Percentiles rank a stretch among this genome's conserved stretches.
These are phyloP conservation scores for Trichopria drosophilae DNA, from an alignment of 2,888 invertebrate genomes.

Conservation along the genomic window DNA sequence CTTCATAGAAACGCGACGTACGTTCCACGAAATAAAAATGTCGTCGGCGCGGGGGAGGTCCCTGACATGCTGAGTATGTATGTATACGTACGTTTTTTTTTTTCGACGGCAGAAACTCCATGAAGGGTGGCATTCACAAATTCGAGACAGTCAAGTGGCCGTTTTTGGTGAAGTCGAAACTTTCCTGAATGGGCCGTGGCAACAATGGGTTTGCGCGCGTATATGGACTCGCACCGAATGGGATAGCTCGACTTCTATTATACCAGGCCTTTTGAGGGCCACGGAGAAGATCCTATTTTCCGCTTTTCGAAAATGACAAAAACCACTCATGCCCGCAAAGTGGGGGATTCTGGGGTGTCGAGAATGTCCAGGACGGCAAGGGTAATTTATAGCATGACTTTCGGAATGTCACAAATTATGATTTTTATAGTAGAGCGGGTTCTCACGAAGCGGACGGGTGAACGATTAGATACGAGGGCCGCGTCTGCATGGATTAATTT, in stretches of 20 bases:
- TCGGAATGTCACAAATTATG: constrained; percentile 22
- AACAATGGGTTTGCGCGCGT: constrained; percentile 40
- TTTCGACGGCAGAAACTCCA: constrained; percentile 16
- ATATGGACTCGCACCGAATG: constrained; percentile 25
- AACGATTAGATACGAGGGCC: constrained; percentile 16
- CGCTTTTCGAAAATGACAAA: constrained; percentile 45
- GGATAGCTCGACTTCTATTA: constrained; percentile 35
- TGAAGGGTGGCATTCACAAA: constrained; percentile 38
- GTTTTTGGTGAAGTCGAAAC: constrained; percentile 35
- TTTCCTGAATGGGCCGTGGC: constrained; percentile 38
- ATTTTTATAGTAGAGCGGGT: too few relatives aligned
- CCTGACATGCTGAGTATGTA: too few relatives aligned
- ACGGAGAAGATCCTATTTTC: constrained; percentile 40
- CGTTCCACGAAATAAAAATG: too few relatives aligned
- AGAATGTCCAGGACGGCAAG: not conserved
- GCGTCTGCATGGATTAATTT: constrained; percentile 14
- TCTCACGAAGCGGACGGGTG: too few relatives aligned
- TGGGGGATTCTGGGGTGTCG: constrained; percentile 4
- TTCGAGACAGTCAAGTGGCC: constrained; percentile 43
- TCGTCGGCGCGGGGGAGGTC: too few relatives aligned
- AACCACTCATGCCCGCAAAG: constrained; percentile 31
- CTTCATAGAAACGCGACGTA: too few relatives aligned
- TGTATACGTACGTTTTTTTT: constrained; percentile 16
- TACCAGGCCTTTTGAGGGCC: constrained; percentile 37
- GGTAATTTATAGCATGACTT: constrained; percentile 38